Conservation (phyloP, 1,140 invertebrate genomes). For the Eupristina koningsbergeri region DNA sequence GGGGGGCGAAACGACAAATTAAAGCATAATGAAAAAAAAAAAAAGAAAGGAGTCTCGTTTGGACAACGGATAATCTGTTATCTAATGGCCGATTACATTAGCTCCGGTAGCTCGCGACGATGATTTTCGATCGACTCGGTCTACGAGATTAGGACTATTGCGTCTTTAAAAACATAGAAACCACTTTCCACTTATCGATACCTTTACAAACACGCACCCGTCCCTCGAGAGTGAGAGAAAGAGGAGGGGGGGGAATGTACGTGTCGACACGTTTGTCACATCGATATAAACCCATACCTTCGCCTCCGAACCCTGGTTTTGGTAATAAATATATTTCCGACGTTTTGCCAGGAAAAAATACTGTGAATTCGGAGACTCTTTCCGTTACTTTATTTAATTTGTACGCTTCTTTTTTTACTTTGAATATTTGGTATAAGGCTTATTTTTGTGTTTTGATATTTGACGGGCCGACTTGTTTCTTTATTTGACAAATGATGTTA, state of each 20-base stretch:
- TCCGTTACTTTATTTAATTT: not conserved
- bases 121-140: not conserved
- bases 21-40: not conserved
- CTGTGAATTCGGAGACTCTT: not conserved
- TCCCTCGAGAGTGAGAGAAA: not conserved
- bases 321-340: not conserved
- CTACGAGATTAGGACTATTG: not conserved
- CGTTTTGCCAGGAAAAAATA: not conserved
- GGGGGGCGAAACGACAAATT: not conserved
- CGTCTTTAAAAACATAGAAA: not conserved
- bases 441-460: not conserved
- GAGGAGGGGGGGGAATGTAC: not conserved
- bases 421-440: not conserved
- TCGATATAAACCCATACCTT: not conserved
- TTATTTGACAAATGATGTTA: no score
- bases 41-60: not conserved
- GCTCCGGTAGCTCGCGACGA: not conserved
- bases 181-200: not conserved
- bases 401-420: not conserved
- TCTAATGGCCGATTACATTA: constrained; percentile 14
- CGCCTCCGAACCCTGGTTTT: not conserved
- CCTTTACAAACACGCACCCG: not conserved
- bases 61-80: constrained; percentile 6
- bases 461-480: not conserved
- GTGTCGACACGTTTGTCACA: not conserved